A percentile compares a stretch with the other conserved stretches of the same genome.
Conservation (phyloP, 2,888 invertebrate species). For the Anodontia alba region DNA sequence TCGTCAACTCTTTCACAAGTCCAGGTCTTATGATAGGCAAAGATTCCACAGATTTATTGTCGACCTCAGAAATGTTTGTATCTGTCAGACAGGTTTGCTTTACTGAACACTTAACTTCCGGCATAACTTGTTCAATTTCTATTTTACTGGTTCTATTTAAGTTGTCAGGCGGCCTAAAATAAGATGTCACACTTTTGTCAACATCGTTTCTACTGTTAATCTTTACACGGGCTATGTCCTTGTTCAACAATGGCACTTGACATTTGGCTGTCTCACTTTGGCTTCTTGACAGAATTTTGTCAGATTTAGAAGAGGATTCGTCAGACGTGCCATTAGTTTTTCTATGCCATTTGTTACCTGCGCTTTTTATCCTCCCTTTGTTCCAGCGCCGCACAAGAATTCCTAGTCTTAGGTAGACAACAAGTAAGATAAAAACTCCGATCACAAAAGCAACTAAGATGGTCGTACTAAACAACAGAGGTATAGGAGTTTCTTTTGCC, state of each 20-base stretch:
- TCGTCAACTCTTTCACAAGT: constrained; percentile 48
- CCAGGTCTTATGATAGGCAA: constrained; percentile 22
- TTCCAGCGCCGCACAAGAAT: constrained; percentile 56
- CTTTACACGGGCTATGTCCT: neutral
- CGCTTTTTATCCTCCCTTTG: constrained; percentile 35
- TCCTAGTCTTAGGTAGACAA: constrained; percentile 52
- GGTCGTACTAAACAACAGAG: constrained; percentile 40
- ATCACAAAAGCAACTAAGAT: constrained; percentile 48
- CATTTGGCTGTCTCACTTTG: neutral
- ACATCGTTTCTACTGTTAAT: neutral
- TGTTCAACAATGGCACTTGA: neutral
- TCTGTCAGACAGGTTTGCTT: neutral
- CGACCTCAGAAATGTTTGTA: neutral
- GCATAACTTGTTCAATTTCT: too few species aligned
- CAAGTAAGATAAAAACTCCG: constrained; percentile 45
- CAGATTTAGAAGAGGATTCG: constrained; percentile 28
- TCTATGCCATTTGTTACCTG: neutral
- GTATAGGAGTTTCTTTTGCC: constrained; percentile 38
- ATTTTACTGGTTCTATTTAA: neutral
- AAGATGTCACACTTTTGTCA: neutral
- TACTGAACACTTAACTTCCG: too few species aligned
- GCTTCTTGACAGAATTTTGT: neutral
- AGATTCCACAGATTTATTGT: neutral
- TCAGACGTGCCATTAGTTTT: neutral
- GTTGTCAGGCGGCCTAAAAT: neutral